Base-by-base conservation (phyloP, 2,113 vertebrate species). In the Gila orcuttii region DNA sequence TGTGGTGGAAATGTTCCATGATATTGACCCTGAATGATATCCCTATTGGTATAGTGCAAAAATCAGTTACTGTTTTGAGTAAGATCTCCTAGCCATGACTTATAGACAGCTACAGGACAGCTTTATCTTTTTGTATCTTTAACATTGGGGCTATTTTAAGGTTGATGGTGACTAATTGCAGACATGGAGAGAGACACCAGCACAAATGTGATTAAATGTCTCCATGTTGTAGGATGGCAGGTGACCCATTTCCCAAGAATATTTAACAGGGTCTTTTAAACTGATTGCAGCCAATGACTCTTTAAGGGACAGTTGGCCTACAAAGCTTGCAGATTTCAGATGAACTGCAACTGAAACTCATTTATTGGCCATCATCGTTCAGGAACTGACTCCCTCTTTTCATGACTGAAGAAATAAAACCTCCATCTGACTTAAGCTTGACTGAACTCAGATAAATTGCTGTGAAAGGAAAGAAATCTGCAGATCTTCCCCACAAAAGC, bases 381-480 rank as follows among this genome's bases (percentile, higher is more conserved):
- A 74, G 78, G 31, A 85, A 85, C 85, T 83, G 84, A 90, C 87
- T 52, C n/a, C 23, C n/a, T 81, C 17, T 76, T 79, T 57, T 86
- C 77, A 64, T 83, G 66, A 83, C 71, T 62, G 31, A 75, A 68
- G 73, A 85, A 36, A 87, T 87, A 84, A 87, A 90, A 87, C 88
- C 82, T 88, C 81, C 47, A 33, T 85, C 66, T 15, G 78, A 91
- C 42, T 85, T 86, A 52, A 84, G 79, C 45, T 73, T 88, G 89
- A 77, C 88, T 93, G 90, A 91, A 92, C 89, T 85, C 86, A 89
- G 90, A 92, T 92, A 88, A 91, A 92, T 91, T 89, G 87, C 83
- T 78, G 39, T 75, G 52, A 59, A 89, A 52, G 17, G 25, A 88
- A 79, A 47, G 87, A 87, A 86, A 88, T 88, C 45, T 50, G 87